Percentiles rank a stretch among this genome's conserved stretches.
These are phyloP conservation scores for Cyphomyrmex costatus DNA, from an alignment of 1,140 invertebrate species.

Conservation along the genomic window DNA sequence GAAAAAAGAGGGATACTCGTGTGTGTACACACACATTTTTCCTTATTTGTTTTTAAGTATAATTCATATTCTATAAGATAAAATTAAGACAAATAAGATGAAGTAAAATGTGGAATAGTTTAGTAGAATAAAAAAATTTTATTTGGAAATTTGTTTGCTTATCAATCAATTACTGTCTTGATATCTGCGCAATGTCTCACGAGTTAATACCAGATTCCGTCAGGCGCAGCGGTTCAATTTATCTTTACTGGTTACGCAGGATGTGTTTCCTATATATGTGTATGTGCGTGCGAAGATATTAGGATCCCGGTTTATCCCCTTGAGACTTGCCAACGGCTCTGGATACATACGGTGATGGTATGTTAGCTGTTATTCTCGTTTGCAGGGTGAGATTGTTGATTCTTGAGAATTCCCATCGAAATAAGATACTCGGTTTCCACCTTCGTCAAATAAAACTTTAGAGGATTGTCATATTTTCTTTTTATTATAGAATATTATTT, in stretches of 20 bases:
- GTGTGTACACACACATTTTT: background rate
- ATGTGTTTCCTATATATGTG: background rate
- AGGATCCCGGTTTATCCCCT: slow-evolving; percentile 36
- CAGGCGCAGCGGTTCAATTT: slow-evolving; percentile 60
- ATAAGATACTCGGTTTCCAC: background rate
- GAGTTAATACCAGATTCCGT: slow-evolving; percentile 55
- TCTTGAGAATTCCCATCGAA: slow-evolving; percentile 13
- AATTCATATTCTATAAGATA: background rate
- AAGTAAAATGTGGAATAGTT: background rate
- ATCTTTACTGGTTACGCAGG: slow-evolving; percentile 42
- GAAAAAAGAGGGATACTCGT: background rate
- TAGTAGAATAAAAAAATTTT: background rate
- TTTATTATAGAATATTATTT: too few species aligned
- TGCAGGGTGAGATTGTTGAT: slow-evolving; percentile 28
- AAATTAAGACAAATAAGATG: background rate
- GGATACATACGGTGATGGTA: background rate
- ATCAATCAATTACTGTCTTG: slow-evolving; percentile 27
- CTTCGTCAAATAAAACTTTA: background rate
- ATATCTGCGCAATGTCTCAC: background rate
- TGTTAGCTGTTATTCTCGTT: slow-evolving; percentile 5
- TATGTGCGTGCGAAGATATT: slow-evolving; percentile 29
- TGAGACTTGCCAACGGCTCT: background rate
- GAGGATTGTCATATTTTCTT: too few species aligned
- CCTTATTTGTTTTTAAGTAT: background rate
- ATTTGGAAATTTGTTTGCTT: background rate